Evolutionary conservation across 2,113 vertebrate species (phyloP).

Genomic region (Apodemus sylvaticus): DNA sequence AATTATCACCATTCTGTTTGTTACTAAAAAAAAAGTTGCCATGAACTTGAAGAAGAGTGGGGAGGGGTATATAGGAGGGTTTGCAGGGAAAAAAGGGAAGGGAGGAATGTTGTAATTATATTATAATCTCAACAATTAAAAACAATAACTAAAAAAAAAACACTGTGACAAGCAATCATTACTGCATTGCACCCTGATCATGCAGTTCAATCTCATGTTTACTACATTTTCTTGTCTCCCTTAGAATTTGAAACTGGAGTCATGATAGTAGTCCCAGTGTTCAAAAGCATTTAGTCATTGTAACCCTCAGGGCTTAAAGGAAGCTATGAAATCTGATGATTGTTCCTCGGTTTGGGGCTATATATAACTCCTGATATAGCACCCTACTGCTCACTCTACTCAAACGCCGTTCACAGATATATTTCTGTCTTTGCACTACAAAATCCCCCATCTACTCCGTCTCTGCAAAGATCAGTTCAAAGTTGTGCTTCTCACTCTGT

Average conservation of each 20-base stretch:
- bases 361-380: slow-evolving; percentile 9
- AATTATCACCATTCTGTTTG: not conserved
- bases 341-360: not conserved
- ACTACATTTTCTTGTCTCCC: slow-evolving; percentile 23
- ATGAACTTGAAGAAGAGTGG: not conserved
- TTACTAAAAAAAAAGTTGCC: not conserved
- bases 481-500: not conserved
- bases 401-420: not conserved
- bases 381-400: not conserved
- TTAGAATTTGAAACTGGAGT: slow-evolving; percentile 42
- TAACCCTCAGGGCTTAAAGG: not conserved
- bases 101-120: not conserved
- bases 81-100: not conserved
- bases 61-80: too few species aligned
- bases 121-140: not conserved
- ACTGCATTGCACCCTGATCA: not conserved
- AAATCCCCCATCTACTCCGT: slow-evolving; percentile 8
- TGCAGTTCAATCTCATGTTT: not conserved
- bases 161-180: not conserved
- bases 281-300: slow-evolving; percentile 45
- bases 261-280: not conserved
- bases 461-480: slow-evolving; percentile 31
- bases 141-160: not conserved
- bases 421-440: slow-evolving; percentile 52
- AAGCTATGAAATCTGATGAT: slow-evolving; percentile 36